phyloP scores from a whole-genome alignment of 2,888 invertebrate genomes.

The Aquatica leii region DNA sequence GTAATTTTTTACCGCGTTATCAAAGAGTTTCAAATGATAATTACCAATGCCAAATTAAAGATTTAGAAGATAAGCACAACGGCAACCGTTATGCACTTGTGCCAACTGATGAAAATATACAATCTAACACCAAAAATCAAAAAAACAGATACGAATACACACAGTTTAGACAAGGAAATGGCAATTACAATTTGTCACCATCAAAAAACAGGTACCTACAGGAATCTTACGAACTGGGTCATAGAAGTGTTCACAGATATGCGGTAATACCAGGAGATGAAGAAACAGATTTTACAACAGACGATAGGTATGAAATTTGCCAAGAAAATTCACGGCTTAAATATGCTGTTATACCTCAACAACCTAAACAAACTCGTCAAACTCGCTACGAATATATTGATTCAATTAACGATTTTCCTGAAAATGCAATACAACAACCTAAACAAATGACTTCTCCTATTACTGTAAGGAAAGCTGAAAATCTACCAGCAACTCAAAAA shows the following conservation, averaged over 20 bases:
- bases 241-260: slow-evolving; percentile 66
- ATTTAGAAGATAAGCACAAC: slow-evolving; percentile 19
- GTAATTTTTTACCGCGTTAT: slow-evolving; percentile 31
- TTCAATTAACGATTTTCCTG: slow-evolving; percentile 16
- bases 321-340: slow-evolving; percentile 14
- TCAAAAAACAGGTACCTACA: slow-evolving; percentile 49
- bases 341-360: slow-evolving; percentile 14
- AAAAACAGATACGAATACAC: slow-evolving; percentile 66
- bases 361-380: slow-evolving; percentile 9
- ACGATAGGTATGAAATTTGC: slow-evolving; percentile 21
- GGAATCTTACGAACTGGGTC: slow-evolving; percentile 66
- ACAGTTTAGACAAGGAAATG: slow-evolving; percentile 58
- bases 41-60: not conserved
- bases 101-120: slow-evolving; percentile 51
- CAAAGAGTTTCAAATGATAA: slow-evolving; percentile 17
- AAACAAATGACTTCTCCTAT: slow-evolving; percentile 49
- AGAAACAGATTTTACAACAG: slow-evolving; percentile 56
- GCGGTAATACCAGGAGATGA: slow-evolving; percentile 73
- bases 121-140: slow-evolving; percentile 57
- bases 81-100: slow-evolving; percentile 56
- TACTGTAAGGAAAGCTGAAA: slow-evolving; percentile 65
- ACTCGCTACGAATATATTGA: slow-evolving; percentile 50
- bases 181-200: slow-evolving; percentile 19
- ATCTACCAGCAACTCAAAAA: slow-evolving; percentile 77
- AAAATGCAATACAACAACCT: slow-evolving; percentile 26